Conservation (phyloP, 2,113 vertebrate genomes). For the Perognathus longimembris region DNA sequence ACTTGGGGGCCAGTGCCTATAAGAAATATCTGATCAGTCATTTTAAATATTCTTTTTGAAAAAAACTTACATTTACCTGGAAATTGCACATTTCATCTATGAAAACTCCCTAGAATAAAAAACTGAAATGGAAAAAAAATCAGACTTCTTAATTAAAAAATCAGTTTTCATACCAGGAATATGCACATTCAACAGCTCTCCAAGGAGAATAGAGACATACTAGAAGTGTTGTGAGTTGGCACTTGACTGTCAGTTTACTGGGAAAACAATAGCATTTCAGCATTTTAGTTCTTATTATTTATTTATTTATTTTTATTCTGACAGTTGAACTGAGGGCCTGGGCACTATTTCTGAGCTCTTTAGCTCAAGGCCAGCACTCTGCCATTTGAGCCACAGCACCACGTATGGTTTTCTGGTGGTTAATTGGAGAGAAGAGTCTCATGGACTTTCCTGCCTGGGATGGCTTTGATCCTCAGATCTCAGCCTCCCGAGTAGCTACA, state of each 20-base stretch:
- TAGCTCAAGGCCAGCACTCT: no score
- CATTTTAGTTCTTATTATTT: background rate
- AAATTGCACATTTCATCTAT: slow-evolving; percentile 41
- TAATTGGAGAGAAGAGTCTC: no score
- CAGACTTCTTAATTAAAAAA: background rate
- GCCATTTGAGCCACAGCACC: no score
- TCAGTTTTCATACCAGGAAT: background rate
- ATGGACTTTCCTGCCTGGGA: no score
- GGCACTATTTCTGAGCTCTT: no score
- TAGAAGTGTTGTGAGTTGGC: background rate
- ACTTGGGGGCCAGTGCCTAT: background rate
- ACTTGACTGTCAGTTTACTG: background rate
- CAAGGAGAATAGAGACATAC: background rate
- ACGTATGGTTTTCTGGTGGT: no score
- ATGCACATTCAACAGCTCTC: slow-evolving; percentile 22
- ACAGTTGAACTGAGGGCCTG: no score
- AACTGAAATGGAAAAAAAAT: background rate
- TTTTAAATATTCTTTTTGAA: slow-evolving; percentile 1
- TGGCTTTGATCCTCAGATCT: no score
- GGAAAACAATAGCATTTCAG: slow-evolving; percentile 32
- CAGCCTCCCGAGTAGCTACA: no score
- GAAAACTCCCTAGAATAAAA: slow-evolving; percentile 38
- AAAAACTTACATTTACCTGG: slow-evolving; percentile 1
- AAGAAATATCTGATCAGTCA: slow-evolving; percentile 3
- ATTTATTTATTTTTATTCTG: no score